phyloP scores from a whole-genome alignment of 2,113 vertebrate species.

The Aegithalos caudatus region DNA sequence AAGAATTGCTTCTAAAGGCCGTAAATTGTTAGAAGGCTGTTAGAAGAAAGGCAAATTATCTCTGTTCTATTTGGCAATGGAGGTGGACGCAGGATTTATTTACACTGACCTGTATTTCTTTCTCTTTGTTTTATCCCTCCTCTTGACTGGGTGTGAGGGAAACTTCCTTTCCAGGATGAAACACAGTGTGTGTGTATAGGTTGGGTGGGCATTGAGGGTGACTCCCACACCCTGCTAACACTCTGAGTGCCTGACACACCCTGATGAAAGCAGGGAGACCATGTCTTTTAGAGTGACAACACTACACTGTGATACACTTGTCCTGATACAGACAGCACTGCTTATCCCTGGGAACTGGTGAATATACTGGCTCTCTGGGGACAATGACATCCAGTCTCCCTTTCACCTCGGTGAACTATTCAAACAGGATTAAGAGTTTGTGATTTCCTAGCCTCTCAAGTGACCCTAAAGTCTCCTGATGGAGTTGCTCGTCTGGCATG shows the following conservation, averaged over 20 bases:
- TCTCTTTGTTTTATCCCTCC: not conserved
- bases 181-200: fast-evolving
- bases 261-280: not conserved
- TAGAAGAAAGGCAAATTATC: not conserved
- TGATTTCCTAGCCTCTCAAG: not conserved
- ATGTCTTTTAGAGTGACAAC: not conserved
- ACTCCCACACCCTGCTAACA: fast-evolving
- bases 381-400: not conserved
- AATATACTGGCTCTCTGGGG: not conserved
- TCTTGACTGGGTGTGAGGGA: fast-evolving
- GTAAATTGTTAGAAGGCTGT: not conserved
- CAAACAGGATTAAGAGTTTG: not conserved
- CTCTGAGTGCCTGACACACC: not conserved
- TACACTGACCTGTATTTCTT: not conserved
- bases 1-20: not conserved
- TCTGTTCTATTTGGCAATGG: not conserved
- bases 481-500: not conserved
- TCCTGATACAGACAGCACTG: not conserved
- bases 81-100: not conserved
- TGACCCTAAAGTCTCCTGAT: not conserved
- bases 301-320: fast-evolving
- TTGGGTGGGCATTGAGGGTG: too few species aligned
- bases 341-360: not conserved
- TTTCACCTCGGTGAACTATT: not conserved
- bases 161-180: not conserved